Evolutionary conservation across 2,797 vertebrate genomes (phyloP), one percentile per base, ranked within the genome.

Genomic region (Natrix natrix): DNA sequence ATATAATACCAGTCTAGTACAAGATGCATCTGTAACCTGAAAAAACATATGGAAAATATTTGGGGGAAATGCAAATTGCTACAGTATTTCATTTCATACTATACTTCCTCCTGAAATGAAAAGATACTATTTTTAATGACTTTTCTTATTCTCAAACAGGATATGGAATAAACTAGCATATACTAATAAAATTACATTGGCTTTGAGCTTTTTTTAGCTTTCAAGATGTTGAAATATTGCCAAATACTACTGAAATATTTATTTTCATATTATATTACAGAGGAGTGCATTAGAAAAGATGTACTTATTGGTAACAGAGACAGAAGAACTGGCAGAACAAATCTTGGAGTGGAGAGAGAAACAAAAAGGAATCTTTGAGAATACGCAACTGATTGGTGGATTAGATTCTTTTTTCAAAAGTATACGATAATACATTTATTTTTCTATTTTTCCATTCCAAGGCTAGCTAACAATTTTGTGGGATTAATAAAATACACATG

Each of bases 261-360:
- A n/a, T 66, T 48, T 88, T 91, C 52, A 7, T 86, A 32, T 91
- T 96, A 69, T 94, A 52, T 94, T 97, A 94, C 93, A 98, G 98
- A 97, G 97, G 43, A 90, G 87, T 32, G 96, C 97, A 93, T 95
- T 98, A 94, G 94, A 96, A 69, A 97, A 97, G 56, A 96, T 97
- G 88, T 96, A 97, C 55, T 1, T 97, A 93, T 95, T 98, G 0
- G 92, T 96, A 93, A 94, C 95, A 26, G 95, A 98, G 24, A 93
- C 97, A 93, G 97, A 98, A 95, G 95, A 97, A 78, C 91, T 98
- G 92, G 91, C 95, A 93, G 96, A 98, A 16, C 94, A 97, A 94
- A 97, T 98, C 95, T 2, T 98, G 93, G 97, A 95, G 16, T 98
- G 98, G 98, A 95, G 94, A 94, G 95, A 98, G 32, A 90, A 96